Evolutionary conservation across 2,113 vertebrate species (phyloP).

Genomic region (Gavia stellata): DNA sequence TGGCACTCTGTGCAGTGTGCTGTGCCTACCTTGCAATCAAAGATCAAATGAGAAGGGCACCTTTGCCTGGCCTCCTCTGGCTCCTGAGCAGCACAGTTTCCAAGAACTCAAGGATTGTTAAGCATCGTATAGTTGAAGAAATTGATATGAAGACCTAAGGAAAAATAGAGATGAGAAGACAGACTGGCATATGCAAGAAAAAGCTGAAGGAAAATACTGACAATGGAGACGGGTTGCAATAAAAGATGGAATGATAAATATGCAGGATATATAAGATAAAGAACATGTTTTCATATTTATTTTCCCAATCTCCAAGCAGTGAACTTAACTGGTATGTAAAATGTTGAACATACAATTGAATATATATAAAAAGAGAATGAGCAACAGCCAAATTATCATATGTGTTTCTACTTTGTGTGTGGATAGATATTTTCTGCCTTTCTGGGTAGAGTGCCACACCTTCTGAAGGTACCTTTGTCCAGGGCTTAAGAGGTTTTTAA

Average conservation of each 20-base stretch:
- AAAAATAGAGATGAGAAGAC: neutral
- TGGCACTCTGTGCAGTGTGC: neutral
- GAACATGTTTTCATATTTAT: neutral
- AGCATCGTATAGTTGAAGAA: neutral
- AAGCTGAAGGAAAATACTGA: neutral
- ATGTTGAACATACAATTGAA: neutral
- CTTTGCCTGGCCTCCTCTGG: neutral
- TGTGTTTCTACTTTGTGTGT: neutral
- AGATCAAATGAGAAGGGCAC: neutral
- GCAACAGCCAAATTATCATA: neutral
- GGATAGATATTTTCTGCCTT: neutral
- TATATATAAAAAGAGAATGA: neutral
- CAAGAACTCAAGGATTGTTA: neutral
- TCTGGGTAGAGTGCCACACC: neutral
- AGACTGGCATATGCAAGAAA: neutral
- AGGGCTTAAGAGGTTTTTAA: neutral
- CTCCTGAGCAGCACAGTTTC: neutral
- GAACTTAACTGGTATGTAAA: neutral
- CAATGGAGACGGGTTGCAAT: neutral
- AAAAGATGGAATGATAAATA: neutral
- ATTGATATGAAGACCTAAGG: neutral
- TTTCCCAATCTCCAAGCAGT: neutral
- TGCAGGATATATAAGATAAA: neutral
- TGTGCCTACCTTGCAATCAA: neutral
- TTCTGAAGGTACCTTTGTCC: neutral